Base-by-base conservation (phyloP, 2,888 invertebrate species). In the Tupiocoris notatus region DNA sequence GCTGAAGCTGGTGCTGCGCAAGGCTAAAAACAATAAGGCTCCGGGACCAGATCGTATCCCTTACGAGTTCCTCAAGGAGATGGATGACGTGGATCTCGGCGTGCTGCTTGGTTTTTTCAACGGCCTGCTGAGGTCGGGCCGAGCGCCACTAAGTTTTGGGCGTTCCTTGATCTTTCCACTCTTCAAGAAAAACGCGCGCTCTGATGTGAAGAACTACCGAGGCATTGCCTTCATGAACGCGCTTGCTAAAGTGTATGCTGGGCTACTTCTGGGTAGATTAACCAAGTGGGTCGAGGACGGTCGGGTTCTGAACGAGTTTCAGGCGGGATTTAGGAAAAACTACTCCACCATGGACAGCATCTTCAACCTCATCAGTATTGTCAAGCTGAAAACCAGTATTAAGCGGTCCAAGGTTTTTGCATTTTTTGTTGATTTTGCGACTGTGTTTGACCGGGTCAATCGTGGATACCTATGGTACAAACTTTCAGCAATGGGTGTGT, bases 221-320 rank as follows among this genome's bases (percentile, higher is more conserved):
- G 78, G 77, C 9, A 23, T 78, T n/a, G 64, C 62, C 16, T 78
- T 78, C 62, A 67, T 77, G 18, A 23, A 73, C n/a, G 23, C 66
- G 1, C 12, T 76, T 6, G 16, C 7, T 12, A 78, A 78, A 54
- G 2, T 78, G 17, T 78, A 73, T 20, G 62, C 62, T n/a, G 67
- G 66, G 2, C 21, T 78, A n/a, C 16, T 78, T 2, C 16, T 59
- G 7, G 22, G 58, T 17, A 57, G 78, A 17, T 16, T 78, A 9
- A 17, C 23, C 17, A 12, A 58, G 7, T 79, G 77, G 79, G 66
- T 70, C 1, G 71, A 77, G 18, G 54, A 66, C 1, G 24, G 64
- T 7, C 62, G 57, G n/a, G 75, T 78, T 18, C 23, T 79, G 17
- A 77, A 39, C 17, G 79, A 80, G 71, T 75, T 61, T 18, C 78